phyloP scores from a whole-genome alignment of 2,113 vertebrate genomes.

The Poicephalus meyeri region DNA sequence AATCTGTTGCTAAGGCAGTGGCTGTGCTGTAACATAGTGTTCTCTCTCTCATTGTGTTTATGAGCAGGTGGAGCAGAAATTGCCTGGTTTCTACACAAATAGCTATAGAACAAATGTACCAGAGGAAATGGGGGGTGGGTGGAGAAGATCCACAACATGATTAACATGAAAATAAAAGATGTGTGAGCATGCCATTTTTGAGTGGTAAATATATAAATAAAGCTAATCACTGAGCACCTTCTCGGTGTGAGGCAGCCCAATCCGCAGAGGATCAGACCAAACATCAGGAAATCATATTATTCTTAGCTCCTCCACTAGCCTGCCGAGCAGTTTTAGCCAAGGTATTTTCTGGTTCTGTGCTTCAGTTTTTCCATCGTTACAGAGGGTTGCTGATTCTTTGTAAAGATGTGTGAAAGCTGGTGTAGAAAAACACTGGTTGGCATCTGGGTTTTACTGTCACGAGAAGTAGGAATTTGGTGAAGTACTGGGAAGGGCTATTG shows the following conservation, averaged over 20 bases:
- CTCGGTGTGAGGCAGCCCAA: neutral
- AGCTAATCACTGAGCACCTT: slow-evolving; percentile 11
- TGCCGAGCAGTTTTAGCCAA: slow-evolving; percentile 8
- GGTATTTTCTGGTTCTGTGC: neutral
- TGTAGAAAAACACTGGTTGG: neutral
- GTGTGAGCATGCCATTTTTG: slow-evolving; percentile 4
- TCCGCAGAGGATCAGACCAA: slow-evolving; percentile 19
- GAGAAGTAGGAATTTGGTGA: neutral
- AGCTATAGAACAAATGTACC: slow-evolving; percentile 57
- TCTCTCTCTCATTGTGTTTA: slow-evolving; percentile 68
- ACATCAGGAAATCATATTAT: slow-evolving; percentile 22
- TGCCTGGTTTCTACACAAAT: slow-evolving; percentile 66
- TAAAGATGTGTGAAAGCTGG: neutral
- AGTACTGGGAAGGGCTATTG: neutral
- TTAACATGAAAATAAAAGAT: slow-evolving; percentile 34
- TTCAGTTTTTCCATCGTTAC: slow-evolving; percentile 8
- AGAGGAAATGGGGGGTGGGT: slow-evolving; percentile 46
- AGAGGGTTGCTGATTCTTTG: neutral
- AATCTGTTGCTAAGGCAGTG: slow-evolving; percentile 75
- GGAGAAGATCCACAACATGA: slow-evolving; percentile 45
- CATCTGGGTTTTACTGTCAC: neutral
- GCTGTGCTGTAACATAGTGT: slow-evolving; percentile 62
- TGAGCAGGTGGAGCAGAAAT: slow-evolving; percentile 69
- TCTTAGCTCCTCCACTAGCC: slow-evolving; percentile 16
- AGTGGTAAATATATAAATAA: slow-evolving; percentile 36